Evolutionary conservation across 37 sponge, comb jelly and placozoan genomes (phyloP).

Genomic region (Spongia lamella): DNA sequence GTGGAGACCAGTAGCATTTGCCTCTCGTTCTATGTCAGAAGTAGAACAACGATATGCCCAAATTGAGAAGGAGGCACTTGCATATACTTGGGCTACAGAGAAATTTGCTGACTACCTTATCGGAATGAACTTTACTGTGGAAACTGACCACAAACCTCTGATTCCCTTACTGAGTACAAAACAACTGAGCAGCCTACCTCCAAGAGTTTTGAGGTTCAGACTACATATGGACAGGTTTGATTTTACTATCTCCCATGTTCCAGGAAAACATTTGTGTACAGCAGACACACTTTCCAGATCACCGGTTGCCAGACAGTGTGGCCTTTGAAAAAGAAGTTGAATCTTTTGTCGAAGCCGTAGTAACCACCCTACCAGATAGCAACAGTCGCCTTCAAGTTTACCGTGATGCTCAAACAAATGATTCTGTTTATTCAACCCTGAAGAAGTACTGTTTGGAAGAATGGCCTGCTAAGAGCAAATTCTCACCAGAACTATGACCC

Average conservation of each 20-base stretch:
- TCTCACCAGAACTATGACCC: too few relatives aligned
- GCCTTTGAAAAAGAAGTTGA: too few relatives aligned
- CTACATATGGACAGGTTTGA: constrained; percentile 17
- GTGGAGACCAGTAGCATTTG: constrained; percentile 38
- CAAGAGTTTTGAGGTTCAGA: constrained; percentile 2
- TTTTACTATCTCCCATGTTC: constrained; percentile 5
- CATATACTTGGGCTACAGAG: constrained; percentile 28
- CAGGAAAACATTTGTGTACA: not conserved
- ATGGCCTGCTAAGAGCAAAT: too few relatives aligned
- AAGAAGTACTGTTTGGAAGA: too few relatives aligned
- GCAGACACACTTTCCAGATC: too few relatives aligned
- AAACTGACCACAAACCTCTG: constrained; percentile 37
- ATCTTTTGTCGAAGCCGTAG: too few relatives aligned
- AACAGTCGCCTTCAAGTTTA: too few relatives aligned
- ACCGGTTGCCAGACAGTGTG: too few relatives aligned
- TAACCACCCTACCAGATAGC: too few relatives aligned
- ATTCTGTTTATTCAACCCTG: too few relatives aligned
- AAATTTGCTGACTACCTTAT: constrained; percentile 31
- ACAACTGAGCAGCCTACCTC: constrained; percentile 17
- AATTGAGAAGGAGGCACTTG: constrained; percentile 49
- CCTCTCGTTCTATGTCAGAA: constrained; percentile 30
- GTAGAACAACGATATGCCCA: constrained; percentile 20
- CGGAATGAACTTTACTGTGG: not conserved
- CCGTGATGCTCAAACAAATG: too few relatives aligned
- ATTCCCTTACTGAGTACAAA: constrained; percentile 3